These are phyloP conservation scores for Phocoena phocoena DNA, from an alignment of 2,113 vertebrate species.

Conservation along the genomic window DNA sequence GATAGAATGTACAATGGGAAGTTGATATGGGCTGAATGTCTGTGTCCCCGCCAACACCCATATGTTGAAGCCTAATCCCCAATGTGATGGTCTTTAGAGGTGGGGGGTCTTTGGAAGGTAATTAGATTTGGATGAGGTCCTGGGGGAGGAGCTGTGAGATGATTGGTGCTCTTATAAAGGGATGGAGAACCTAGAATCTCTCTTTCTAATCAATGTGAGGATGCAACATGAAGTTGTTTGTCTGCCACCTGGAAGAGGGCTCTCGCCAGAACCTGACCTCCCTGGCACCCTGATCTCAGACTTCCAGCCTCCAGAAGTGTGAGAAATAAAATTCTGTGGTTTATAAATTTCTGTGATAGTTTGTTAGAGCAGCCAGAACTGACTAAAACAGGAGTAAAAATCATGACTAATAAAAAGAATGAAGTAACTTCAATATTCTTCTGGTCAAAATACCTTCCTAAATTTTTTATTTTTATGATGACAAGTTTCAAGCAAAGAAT, in stretches of 20 bases:
- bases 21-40: background rate
- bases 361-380: background rate
- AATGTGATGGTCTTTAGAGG: background rate
- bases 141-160: background rate
- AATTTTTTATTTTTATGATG: background rate
- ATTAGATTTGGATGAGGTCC: background rate
- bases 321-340: background rate
- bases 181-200: background rate
- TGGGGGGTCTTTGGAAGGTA: background rate
- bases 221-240: fast-evolving
- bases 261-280: background rate
- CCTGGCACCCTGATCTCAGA: background rate
- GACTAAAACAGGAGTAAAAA: background rate
- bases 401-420: background rate
- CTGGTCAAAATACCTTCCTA: background rate
- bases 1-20: background rate
- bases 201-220: background rate
- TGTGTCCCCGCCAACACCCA: background rate
- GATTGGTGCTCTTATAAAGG: background rate
- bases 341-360: background rate
- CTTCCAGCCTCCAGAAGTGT: background rate
- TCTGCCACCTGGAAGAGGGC: background rate
- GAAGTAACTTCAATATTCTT: background rate
- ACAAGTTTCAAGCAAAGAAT: background rate
- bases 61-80: background rate